These are phyloP conservation scores for Leptinotarsa tumamoca DNA, from an alignment of 2,888 invertebrate genomes.

Conservation along the genomic window DNA sequence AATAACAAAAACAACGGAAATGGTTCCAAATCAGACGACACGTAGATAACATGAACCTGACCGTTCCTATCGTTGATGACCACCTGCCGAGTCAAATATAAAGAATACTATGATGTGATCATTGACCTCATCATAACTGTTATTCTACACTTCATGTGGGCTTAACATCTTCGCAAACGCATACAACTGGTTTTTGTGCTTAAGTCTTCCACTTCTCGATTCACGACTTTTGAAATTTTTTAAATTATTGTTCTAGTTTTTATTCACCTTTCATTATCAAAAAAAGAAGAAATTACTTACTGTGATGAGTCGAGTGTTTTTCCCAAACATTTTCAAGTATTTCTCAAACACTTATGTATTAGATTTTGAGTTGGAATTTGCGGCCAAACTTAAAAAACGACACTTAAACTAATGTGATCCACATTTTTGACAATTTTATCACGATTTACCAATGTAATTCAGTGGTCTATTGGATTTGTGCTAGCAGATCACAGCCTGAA, in stretches of 20 bases:
- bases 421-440: background rate
- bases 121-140: conserved; percentile 65
- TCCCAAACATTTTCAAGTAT: conserved; percentile 25
- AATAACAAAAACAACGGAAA: background rate
- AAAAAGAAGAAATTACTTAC: conserved; percentile 23
- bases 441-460: background rate
- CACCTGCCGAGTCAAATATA: conserved; percentile 13
- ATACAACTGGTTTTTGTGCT: conserved; percentile 37
- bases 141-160: conserved; percentile 59
- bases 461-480: conserved; percentile 37
- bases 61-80: background rate
- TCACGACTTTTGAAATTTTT: no score
- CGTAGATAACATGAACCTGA: background rate
- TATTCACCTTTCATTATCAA: background rate
- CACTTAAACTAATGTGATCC: background rate
- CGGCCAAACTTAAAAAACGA: background rate
- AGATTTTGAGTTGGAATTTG: background rate
- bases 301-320: conserved; percentile 22
- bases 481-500: conserved; percentile 46
- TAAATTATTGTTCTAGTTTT: no score
- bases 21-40: background rate
- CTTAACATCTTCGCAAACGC: conserved; percentile 44
- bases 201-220: no score
- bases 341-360: background rate
- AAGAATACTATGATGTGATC: conserved; percentile 53